Evolutionary conservation across 2,888 invertebrate species (phyloP), one percentile per base, ranked within the genome.

Genomic region (Tenthredo livida): DNA sequence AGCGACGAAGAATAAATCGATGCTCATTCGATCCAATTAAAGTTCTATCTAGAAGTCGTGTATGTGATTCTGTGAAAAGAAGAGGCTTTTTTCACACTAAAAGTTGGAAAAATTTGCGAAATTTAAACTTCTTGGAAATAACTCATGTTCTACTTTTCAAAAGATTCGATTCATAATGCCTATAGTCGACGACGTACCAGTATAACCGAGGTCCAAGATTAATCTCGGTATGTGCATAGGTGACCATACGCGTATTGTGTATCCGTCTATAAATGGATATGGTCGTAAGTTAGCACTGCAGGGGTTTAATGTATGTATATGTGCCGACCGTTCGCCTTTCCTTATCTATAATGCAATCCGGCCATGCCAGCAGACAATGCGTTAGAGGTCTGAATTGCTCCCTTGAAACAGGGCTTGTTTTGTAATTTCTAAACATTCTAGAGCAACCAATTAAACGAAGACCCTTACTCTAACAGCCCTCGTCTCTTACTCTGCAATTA

Each of bases 271-370:
- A 25, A 37, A 25, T 75, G 40, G 75, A 5, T 75, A 21, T 75
- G 43, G 54, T 77, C 77, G 77, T 77, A 54, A 77, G 77, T 77
- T 33, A 77, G 50, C 29, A 77, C 50, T 77, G 37, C 33, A 67
- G 67, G 75, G 50, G 33, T 77, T 77, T 50, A 77, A 77, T 54
- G 77, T 50, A 54, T 77, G 77, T 77, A 54, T 77, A 54, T 54
- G 54, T 77, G 25, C 54, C n/a, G 29, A 29, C 77, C 77, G 17
- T 77, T 77, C n/a, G n/a, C 50, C 80, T 58, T 58, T 17, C 21
- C 80, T 80, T 80, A 80, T 80, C 80, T 80, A 80, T 80, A 80
- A 80, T 80, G 80, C 80, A 80, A 80, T 80, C 80, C 58, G 61
- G 40, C 40, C 61, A 37, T 37, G 61, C 40, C 40, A 29, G 78